These are phyloP conservation scores for Pollenia amentaria DNA, from an alignment of 2,888 invertebrate genomes.

Conservation along the genomic window DNA sequence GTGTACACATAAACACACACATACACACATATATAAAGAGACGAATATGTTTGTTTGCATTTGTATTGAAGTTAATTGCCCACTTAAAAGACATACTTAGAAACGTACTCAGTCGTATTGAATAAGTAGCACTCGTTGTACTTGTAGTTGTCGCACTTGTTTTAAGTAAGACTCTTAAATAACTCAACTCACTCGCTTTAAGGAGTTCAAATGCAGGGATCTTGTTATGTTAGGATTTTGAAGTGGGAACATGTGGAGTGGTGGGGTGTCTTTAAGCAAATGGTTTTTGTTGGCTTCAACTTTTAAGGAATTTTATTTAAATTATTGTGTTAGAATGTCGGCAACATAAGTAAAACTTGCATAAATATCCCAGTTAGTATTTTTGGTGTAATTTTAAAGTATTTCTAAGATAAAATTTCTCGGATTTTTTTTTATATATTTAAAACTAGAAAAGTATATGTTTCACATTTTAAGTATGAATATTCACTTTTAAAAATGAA, in stretches of 20 bases:
- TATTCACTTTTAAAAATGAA: too few relatives aligned
- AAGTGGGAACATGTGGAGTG: neutral
- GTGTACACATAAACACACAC: neutral
- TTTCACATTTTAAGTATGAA: too few relatives aligned
- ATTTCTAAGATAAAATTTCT: too few relatives aligned
- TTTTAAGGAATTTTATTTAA: neutral
- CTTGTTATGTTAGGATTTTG: neutral
- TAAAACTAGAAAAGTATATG: too few relatives aligned
- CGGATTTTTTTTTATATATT: too few relatives aligned
- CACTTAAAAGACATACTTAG: conserved; percentile 75
- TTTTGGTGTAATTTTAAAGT: neutral
- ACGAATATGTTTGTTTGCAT: conserved; percentile 1
- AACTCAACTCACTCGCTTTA: conserved; percentile 56
- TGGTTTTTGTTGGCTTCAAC: neutral
- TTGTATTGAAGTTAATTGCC: conserved; percentile 73
- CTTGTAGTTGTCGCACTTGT: conserved; percentile 59
- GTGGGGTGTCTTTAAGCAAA: neutral
- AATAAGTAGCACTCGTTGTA: conserved; percentile 18
- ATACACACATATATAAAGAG: too few relatives aligned
- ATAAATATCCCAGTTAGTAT: neutral
- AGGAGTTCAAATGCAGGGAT: conserved; percentile 9
- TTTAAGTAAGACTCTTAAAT: conserved; percentile 63
- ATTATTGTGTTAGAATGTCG: too few relatives aligned
- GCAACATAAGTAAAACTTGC: neutral
- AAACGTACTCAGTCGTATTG: conserved; percentile 41